Evolutionary conservation across 2,888 invertebrate species (phyloP), one percentile per base, ranked within the genome.

Genomic region (Drosophila pegasa): DNA sequence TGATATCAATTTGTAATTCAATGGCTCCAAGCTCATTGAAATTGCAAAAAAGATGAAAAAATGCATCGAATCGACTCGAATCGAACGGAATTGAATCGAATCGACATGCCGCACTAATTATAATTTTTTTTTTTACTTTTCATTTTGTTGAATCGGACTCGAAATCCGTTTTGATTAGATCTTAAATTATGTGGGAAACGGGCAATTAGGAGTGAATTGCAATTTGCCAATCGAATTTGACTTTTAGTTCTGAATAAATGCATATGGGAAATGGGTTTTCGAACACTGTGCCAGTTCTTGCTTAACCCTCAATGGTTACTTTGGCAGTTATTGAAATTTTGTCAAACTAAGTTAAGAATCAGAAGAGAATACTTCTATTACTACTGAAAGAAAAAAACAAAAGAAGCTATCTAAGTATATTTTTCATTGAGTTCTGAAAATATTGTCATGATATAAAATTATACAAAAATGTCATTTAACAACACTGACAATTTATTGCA

Each of bases 1-100:
- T 58, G 35, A 7, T 29, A 8, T 37, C 50, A 59, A 71, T 75
- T 71, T 66, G 66, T 71, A 59, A 75, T 62, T 76, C 67, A 75
- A 63, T 72, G 18, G 51, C 20, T 63, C 35, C 16, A n/a, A 29
- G 31, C 67, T 58, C 33, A 60, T 50, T 45, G 41, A 20, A 56
- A 72, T 58, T 66, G 59, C 70, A 33, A 60, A 62, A n/a, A 18
- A 25, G 43, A 37, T 20, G 40, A 35, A 33, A 29, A 20, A 35
- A 20, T 2, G 33, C 33, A 16, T 16, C 48, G 56, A 43, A 37
- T 65, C 37, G 31, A 43, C 56, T 63, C 62, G 31, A 8, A 31
- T 54, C 56, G 25, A 29, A 40, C 20, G n/a, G 31, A 18, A 41
- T 22, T 40, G 22, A 31, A 31, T 55, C 31, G 20, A 40, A 20